Conservation (phyloP, 2,888 invertebrate species). For the Cataglyphis altisquamis region DNA sequence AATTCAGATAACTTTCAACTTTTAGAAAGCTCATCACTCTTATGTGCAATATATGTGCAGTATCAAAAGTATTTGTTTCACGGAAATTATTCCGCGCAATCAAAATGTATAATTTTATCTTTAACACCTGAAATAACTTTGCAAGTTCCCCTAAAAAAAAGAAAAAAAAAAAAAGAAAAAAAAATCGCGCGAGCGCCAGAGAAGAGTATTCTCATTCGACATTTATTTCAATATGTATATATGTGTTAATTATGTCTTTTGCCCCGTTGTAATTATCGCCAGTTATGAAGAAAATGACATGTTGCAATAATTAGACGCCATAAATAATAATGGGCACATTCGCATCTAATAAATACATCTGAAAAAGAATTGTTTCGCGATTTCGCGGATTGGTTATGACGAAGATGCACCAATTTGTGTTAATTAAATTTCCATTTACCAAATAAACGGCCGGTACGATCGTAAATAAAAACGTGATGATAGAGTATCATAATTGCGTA, state of each 20-base stretch:
- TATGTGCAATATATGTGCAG: neutral
- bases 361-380: constrained; percentile 6
- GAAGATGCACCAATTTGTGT: constrained; percentile 32
- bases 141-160: neutral
- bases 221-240: neutral
- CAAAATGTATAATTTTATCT: constrained; percentile 2
- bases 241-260: neutral
- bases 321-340: neutral
- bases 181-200: neutral
- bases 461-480: constrained; percentile 21
- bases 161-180: no score
- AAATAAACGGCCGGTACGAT: constrained; percentile 31
- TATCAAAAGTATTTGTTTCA: neutral
- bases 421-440: constrained; percentile 40
- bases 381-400: constrained; percentile 6
- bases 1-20: neutral
- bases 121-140: constrained; percentile 16
- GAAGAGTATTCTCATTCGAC: neutral
- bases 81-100: neutral
- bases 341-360: constrained; percentile 10
- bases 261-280: constrained; percentile 34
- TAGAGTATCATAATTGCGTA: constrained; percentile 25
- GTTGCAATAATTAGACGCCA: constrained; percentile 17
- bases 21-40: neutral
- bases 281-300: constrained; percentile 8